Percentiles rank a stretch among this genome's conserved stretches.
Conservation (phyloP, 2,888 invertebrate species). For the Muscina levida region DNA sequence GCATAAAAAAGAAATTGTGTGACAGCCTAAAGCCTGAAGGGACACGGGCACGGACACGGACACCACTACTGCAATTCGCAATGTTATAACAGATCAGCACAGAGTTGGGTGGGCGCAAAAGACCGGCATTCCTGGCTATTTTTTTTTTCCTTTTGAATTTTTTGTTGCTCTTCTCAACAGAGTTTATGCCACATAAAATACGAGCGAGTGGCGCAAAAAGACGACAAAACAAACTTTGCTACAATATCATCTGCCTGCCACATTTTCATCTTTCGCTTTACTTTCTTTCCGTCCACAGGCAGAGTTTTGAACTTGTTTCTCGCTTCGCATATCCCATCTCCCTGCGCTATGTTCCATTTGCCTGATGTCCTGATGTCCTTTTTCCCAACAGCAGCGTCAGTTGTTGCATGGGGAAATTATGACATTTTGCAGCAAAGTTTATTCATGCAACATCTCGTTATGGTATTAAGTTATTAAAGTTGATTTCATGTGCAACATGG, state of each 20-base stretch:
- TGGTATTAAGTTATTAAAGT: slow-evolving; percentile 66
- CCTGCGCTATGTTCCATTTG: not conserved
- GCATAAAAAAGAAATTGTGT: slow-evolving; percentile 69
- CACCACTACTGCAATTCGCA: no score
- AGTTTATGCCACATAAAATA: slow-evolving; percentile 16
- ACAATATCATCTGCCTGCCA: not conserved
- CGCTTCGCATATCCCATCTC: not conserved
- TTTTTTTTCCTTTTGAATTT: no score
- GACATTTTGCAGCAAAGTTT: slow-evolving; percentile 68
- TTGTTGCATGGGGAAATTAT: slow-evolving; percentile 63
- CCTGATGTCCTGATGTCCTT: no score
- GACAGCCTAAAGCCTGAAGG: slow-evolving; percentile 77
- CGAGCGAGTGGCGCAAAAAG: not conserved
- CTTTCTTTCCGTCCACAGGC: slow-evolving; percentile 43
- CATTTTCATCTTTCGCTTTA: slow-evolving; percentile 31
- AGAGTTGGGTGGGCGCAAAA: no score
- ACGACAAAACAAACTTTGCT: not conserved
- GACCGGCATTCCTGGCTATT: no score
- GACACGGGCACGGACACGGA: slow-evolving; percentile 73
- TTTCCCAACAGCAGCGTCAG: no score
- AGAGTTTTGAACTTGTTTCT: slow-evolving; percentile 40
- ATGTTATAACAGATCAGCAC: no score
- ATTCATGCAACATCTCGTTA: slow-evolving; percentile 65
- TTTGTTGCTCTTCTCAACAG: no score
- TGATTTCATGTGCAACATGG: slow-evolving; percentile 49